Conservation (phyloP, 1,140 invertebrate genomes). For the Drosophila kurseongensis region DNA sequence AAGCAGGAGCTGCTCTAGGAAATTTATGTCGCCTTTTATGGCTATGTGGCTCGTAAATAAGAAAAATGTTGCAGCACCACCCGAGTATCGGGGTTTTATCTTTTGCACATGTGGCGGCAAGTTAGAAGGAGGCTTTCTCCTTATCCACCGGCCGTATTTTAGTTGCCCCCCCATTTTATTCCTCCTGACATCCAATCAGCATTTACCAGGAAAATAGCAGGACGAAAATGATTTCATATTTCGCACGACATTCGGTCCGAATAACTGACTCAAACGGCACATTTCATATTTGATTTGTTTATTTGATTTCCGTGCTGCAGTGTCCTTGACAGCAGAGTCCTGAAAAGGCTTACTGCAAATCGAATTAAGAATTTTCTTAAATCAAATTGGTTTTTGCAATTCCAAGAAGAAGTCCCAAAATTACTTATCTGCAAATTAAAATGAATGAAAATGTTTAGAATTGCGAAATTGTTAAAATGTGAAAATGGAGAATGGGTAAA, state of each 20-base stretch:
- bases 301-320: slow-evolving; percentile 42
- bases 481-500: slow-evolving; percentile 10
- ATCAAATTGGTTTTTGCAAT: slow-evolving; percentile 46
- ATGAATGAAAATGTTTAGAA: slow-evolving; percentile 32
- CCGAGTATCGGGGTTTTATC: slow-evolving; percentile 67
- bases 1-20: slow-evolving; percentile 25
- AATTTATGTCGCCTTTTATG: slow-evolving; percentile 81
- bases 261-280: slow-evolving; percentile 42
- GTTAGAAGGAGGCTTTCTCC: slow-evolving; percentile 9
- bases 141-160: background rate
- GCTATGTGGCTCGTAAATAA: slow-evolving; percentile 79
- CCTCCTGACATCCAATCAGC: slow-evolving; percentile 29
- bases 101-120: slow-evolving; percentile 50
- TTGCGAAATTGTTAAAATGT: slow-evolving; percentile 27
- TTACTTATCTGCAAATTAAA: slow-evolving; percentile 33
- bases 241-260: slow-evolving; percentile 17
- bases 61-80: slow-evolving; percentile 74
- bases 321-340: slow-evolving; percentile 21
- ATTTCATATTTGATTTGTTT: slow-evolving; percentile 57
- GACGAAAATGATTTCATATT: slow-evolving; percentile 40
- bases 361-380: slow-evolving; percentile 52
- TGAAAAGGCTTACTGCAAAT: slow-evolving; percentile 39
- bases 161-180: background rate
- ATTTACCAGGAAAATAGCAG: slow-evolving; percentile 30
- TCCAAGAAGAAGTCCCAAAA: slow-evolving; percentile 18